phyloP scores from a whole-genome alignment of 2,888 invertebrate species.

The Pyralis farinalis region DNA sequence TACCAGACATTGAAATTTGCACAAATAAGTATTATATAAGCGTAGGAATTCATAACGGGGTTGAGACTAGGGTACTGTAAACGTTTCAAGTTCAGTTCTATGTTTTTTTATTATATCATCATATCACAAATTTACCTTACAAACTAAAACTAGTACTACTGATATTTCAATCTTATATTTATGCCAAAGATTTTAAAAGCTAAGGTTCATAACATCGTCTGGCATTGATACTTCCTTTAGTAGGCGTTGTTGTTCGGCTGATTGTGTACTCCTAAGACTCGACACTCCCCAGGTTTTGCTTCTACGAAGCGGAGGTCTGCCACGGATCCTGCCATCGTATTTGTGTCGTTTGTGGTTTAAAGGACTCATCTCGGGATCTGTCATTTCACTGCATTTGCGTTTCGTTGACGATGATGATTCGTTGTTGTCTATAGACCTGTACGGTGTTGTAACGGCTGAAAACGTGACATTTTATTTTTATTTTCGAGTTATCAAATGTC shows the following conservation, averaged over 20 bases:
- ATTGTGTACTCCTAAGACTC: constrained; percentile 40
- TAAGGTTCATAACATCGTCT: constrained; percentile 50
- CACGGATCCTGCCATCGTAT: constrained; percentile 60
- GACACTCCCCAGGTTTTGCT: constrained; percentile 42
- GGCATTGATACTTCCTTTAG: constrained; percentile 34
- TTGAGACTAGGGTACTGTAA: too few relatives aligned
- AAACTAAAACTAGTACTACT: too few relatives aligned
- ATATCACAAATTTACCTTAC: too few relatives aligned
- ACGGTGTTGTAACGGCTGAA: constrained; percentile 46
- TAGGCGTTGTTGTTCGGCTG: constrained; percentile 48
- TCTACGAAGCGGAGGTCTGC: constrained; percentile 60
- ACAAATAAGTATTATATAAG: too few relatives aligned
- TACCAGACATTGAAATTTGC: too few relatives aligned
- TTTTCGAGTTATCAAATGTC: too few relatives aligned
- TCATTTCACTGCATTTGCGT: constrained; percentile 54
- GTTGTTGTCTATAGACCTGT: constrained; percentile 34
- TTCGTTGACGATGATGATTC: constrained; percentile 57
- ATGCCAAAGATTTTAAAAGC: constrained; percentile 32
- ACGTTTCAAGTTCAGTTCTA: too few relatives aligned
- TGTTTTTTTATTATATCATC: too few relatives aligned
- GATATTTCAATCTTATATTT: too few relatives aligned
- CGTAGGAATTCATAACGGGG: too few relatives aligned
- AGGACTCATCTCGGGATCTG: constrained; percentile 57
- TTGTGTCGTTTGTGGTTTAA: constrained; percentile 66
- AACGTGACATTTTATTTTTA: too few relatives aligned